Evolutionary conservation across 2,797 vertebrate genomes (phyloP).

Genomic region (Schizothorax lantsangensis): DNA sequence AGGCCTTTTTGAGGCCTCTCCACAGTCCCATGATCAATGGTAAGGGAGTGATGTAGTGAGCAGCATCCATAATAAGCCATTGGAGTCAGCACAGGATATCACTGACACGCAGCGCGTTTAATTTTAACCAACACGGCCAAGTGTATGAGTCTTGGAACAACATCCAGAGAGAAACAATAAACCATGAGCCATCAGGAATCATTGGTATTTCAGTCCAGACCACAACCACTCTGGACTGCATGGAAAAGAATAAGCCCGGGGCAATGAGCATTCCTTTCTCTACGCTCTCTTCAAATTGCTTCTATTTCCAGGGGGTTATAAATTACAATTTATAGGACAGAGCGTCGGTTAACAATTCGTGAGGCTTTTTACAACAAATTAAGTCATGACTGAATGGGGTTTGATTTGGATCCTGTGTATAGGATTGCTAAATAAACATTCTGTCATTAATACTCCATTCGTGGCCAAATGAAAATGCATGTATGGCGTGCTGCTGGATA

Average conservation of each 20-base stretch:
- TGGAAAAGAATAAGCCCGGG: constrained; percentile 51
- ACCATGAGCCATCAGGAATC: constrained; percentile 63
- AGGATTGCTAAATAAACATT: constrained; percentile 20
- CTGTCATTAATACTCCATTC: constrained; percentile 22
- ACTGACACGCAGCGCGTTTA: constrained; percentile 14
- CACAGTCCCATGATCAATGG: constrained; percentile 24
- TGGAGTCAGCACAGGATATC: constrained; percentile 24
- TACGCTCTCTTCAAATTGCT: constrained; percentile 54
- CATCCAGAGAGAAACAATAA: constrained; percentile 61
- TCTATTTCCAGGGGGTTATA: constrained; percentile 54
- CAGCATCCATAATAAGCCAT: constrained; percentile 34
- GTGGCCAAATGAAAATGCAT: background rate
- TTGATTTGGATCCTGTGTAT: background rate
- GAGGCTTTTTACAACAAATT: constrained; percentile 28
- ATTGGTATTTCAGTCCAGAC: constrained; percentile 57
- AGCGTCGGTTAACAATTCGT: constrained; percentile 27
- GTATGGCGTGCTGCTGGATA: constrained; percentile 37
- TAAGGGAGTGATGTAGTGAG: constrained; percentile 35
- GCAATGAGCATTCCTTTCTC: constrained; percentile 63
- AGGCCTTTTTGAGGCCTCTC: constrained; percentile 43
- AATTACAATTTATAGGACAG: constrained; percentile 45
- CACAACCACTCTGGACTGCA: constrained; percentile 57
- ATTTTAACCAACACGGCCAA: constrained; percentile 32
- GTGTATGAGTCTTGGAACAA: constrained; percentile 45
- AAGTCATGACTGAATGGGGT: background rate